Percentiles rank a stretch among this genome's conserved stretches.
These are phyloP conservation scores for Chelmon rostratus DNA, from an alignment of 2,797 vertebrate species.

Conservation along the genomic window DNA sequence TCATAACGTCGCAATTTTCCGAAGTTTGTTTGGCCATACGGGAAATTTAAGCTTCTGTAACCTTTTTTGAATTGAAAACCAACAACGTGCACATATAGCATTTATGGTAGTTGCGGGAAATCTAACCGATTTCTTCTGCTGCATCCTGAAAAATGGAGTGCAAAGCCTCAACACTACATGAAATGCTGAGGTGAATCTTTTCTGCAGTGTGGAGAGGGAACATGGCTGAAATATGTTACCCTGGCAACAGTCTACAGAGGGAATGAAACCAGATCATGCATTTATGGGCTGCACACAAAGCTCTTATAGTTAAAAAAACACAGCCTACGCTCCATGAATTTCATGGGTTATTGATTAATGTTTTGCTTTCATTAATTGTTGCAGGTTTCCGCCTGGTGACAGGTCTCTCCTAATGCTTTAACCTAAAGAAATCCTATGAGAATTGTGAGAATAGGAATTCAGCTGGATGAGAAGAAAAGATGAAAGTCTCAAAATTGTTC, in stretches of 20 bases:
- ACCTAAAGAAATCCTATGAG: background rate
- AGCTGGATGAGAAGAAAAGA: constrained; percentile 30
- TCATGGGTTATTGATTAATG: constrained; percentile 26
- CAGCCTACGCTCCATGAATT: constrained; percentile 1
- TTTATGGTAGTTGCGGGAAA: background rate
- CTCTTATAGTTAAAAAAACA: constrained; percentile 40
- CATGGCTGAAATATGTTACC: constrained; percentile 66
- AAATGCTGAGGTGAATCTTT: constrained; percentile 27
- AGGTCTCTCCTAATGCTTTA: constrained; percentile 2
- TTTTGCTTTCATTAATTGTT: constrained; percentile 14
- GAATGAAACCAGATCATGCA: constrained; percentile 43
- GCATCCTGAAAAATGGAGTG: constrained; percentile 30
- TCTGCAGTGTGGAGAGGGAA: constrained; percentile 47
- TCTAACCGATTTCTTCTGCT: background rate
- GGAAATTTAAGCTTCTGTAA: background rate
- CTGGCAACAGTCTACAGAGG: constrained; percentile 64
- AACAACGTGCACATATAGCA: background rate
- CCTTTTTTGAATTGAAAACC: background rate
- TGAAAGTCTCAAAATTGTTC: constrained; percentile 30
- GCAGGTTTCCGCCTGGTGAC: background rate
- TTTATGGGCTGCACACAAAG: constrained; percentile 43
- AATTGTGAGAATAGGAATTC: constrained; percentile 14
- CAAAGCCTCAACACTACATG: constrained; percentile 28
- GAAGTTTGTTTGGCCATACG: background rate
- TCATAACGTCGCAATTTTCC: background rate